Evolutionary conservation across 2,113 vertebrate genomes (phyloP), one percentile per base, ranked within the genome.

Genomic region (Megaceryle maxima): DNA sequence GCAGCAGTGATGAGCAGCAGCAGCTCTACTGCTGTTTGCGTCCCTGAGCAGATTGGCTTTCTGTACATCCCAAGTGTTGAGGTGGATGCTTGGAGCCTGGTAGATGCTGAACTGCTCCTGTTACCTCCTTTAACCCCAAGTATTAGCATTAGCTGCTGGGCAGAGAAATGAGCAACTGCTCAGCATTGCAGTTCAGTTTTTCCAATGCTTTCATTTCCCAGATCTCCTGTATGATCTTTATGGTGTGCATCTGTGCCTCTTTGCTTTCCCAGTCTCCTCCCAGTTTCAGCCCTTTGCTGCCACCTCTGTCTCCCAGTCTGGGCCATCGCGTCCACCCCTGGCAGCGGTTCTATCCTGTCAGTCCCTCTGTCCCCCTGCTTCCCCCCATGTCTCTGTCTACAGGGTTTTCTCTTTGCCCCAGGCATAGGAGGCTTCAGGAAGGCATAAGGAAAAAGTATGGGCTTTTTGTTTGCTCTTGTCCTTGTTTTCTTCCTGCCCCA

Each of bases 21-120:
- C 0, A 3, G 31, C 56, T 81, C 56, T 83, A 64, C 37, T 19
- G 8, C 33, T 0, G 0, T 37, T 68, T 6, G 1, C 1, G 6
- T 87, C 35, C 48, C 29, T 2, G 13, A 60, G 48, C 66, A 46
- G 44, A 10, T 2, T 81, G 67, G 24, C 26, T 46, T 73, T 56
- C 41, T 83, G 20, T 16, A 6, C 4, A 1, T 67, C 0, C 0
- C 10, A 19, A 20, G 16, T 14, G 14, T n/a, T 1, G 5, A 31
- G 56, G 24, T 2, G 18, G 39, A 8, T 37, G 35, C 59, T 53
- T 83, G 41, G 80, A 69, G 44, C 33, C 46, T 1, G 1, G 35
- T 37, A 11, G 20, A 67, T 21, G 21, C 41, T 33, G 59, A 39
- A 8, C 78, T 37, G 31, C 39, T 81, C 46, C n/a, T 2, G 5